Evolutionary conservation across 2,888 invertebrate genomes (phyloP).

Genomic region (Leptura quadrifasciata): DNA sequence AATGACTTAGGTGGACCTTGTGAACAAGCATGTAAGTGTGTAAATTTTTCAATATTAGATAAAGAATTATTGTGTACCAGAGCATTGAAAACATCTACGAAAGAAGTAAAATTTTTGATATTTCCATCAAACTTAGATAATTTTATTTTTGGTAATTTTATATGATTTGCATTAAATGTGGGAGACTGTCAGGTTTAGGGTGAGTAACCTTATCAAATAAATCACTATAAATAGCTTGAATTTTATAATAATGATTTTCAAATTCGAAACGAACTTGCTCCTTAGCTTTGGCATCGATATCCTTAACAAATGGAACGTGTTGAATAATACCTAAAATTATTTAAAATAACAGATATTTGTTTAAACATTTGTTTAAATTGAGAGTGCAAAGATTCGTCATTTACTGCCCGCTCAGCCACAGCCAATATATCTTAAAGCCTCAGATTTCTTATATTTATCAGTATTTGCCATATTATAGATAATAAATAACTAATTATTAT

Average conservation of each 20-base stretch:
- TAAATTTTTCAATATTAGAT: background rate
- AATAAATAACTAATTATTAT: no score
- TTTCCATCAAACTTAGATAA: background rate
- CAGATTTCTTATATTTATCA: no score
- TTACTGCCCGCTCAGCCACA: no score
- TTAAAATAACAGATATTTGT: background rate
- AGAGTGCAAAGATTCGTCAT: background rate
- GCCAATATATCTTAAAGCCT: no score
- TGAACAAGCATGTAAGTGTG: no score
- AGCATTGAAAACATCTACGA: background rate
- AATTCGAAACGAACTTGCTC: no score
- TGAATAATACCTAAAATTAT: background rate
- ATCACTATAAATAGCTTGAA: no score
- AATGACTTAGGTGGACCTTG: no score
- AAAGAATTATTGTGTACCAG: conserved; percentile 1
- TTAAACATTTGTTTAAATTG: background rate
- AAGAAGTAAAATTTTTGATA: background rate
- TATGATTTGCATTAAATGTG: background rate
- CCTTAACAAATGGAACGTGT: no score
- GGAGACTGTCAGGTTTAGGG: background rate
- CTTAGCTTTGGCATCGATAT: no score
- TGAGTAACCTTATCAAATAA: background rate
- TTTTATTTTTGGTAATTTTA: background rate
- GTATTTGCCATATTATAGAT: no score
- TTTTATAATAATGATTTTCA: no score